Percentiles rank a stretch among this genome's conserved stretches.
phyloP scores from a whole-genome alignment of 2,888 invertebrate species.

The Platerodrilus igneus region DNA sequence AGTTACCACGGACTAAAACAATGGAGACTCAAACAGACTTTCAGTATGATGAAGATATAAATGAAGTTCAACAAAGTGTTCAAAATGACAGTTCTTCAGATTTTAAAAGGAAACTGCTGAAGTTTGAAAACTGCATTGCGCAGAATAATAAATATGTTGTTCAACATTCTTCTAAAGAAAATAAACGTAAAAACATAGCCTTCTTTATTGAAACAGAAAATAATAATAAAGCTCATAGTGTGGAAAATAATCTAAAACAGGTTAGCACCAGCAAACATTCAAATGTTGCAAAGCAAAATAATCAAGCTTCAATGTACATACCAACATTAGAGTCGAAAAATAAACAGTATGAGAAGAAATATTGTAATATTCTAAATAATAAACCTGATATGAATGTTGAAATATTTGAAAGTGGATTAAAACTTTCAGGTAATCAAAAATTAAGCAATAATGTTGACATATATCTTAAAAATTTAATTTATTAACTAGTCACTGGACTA shows the following conservation, averaged over 20 bases:
- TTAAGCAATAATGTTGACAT: too few relatives aligned
- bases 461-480: too few relatives aligned
- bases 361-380: constrained; percentile 47
- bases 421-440: constrained; percentile 15
- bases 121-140: constrained; percentile 42
- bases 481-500: too few relatives aligned
- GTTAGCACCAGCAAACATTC: constrained; percentile 8
- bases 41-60: constrained; percentile 37
- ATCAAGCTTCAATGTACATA: constrained; percentile 54
- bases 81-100: constrained; percentile 40
- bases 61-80: constrained; percentile 39
- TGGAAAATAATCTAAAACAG: constrained; percentile 3
- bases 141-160: constrained; percentile 25
- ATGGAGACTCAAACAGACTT: constrained; percentile 45
- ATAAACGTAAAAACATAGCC: constrained; percentile 37
- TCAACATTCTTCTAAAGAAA: constrained; percentile 15
- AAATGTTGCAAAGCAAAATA: constrained; percentile 35
- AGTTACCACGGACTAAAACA: constrained; percentile 32
- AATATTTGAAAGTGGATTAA: constrained; percentile 37
- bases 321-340: constrained; percentile 53
- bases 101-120: constrained; percentile 44
- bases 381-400: constrained; percentile 43
- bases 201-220: constrained; percentile 40
- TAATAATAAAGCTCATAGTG: constrained; percentile 8
- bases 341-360: constrained; percentile 52